Conservation (phyloP, 1,140 invertebrate genomes). For the Adoxophyes honmai region DNA sequence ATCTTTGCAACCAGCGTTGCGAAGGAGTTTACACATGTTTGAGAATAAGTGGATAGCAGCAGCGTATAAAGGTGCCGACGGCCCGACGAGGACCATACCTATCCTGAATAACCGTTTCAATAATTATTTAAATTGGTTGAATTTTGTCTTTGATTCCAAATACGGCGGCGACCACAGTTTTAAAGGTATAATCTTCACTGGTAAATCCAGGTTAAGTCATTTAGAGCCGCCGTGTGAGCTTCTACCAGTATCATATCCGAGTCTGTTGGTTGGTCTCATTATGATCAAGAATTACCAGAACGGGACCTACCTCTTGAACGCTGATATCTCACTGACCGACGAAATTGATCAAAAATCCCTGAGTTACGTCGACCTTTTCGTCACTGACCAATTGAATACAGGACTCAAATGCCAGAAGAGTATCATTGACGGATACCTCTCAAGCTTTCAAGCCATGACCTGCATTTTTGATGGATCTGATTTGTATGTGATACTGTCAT, state of each 20-base stretch:
- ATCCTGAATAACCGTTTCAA: conserved; percentile 45
- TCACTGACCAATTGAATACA: conserved; percentile 21
- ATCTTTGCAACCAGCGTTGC: conserved; percentile 37
- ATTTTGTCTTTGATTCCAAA: conserved; percentile 31
- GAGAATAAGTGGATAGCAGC: conserved; percentile 92
- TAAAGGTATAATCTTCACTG: conserved; percentile 82
- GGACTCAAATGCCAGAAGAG: background rate
- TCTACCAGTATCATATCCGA: conserved; percentile 90
- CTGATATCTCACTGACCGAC: too few species aligned
- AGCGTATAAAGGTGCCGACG: conserved; percentile 94
- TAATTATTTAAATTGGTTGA: conserved; percentile 63
- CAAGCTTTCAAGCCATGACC: too few species aligned
- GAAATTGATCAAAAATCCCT: too few species aligned
- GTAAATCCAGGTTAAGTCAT: conserved; percentile 92
- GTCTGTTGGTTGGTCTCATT: conserved; percentile 77
- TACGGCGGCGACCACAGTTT: conserved; percentile 14
- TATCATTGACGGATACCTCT: too few species aligned
- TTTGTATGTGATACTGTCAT: too few species aligned
- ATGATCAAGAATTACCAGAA: conserved; percentile 37
- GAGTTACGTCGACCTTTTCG: conserved; percentile 13
- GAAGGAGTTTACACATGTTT: conserved; percentile 62
- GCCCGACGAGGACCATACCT: conserved; percentile 85
- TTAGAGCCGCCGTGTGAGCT: conserved; percentile 95
- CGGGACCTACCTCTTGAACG: conserved; percentile 8
- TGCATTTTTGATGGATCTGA: too few species aligned